Conservation (phyloP, 2,888 invertebrate species). For the Sinelater perroti region DNA sequence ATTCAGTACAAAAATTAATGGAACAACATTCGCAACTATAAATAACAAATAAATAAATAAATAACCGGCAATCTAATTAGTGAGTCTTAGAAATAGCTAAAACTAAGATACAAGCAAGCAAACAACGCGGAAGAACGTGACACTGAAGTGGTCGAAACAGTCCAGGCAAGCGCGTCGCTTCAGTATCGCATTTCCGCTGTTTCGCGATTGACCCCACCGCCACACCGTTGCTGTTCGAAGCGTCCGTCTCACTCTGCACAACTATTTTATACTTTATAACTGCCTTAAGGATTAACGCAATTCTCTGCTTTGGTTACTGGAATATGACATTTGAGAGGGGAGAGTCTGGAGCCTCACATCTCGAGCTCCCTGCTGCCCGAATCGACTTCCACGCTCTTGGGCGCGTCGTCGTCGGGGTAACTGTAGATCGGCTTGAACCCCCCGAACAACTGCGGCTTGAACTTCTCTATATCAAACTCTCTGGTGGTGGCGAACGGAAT, state of each 20-base stretch:
- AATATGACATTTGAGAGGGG: too few species aligned
- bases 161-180: too few species aligned
- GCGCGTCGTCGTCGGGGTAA: slow-evolving; percentile 46
- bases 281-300: neutral
- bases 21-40: slow-evolving; percentile 4
- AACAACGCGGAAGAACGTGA: slow-evolving; percentile 1
- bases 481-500: slow-evolving; percentile 57
- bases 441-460: slow-evolving; percentile 73
- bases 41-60: slow-evolving; percentile 9
- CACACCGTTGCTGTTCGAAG: neutral
- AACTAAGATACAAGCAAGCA: neutral
- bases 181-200: neutral
- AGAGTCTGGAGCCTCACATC: too few species aligned
- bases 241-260: neutral
- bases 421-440: slow-evolving; percentile 76
- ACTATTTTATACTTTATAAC: neutral
- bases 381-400: neutral
- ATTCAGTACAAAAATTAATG: slow-evolving; percentile 5
- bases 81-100: neutral
- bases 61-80: slow-evolving; percentile 5
- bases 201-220: slow-evolving; percentile 2
- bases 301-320: neutral
- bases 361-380: neutral
- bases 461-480: slow-evolving; percentile 71
- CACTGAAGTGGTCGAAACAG: slow-evolving; percentile 4